Evolutionary conservation across 2,113 vertebrate genomes (phyloP), one percentile per base, ranked within the genome.

Genomic region (Melanerpes aurifrons): DNA sequence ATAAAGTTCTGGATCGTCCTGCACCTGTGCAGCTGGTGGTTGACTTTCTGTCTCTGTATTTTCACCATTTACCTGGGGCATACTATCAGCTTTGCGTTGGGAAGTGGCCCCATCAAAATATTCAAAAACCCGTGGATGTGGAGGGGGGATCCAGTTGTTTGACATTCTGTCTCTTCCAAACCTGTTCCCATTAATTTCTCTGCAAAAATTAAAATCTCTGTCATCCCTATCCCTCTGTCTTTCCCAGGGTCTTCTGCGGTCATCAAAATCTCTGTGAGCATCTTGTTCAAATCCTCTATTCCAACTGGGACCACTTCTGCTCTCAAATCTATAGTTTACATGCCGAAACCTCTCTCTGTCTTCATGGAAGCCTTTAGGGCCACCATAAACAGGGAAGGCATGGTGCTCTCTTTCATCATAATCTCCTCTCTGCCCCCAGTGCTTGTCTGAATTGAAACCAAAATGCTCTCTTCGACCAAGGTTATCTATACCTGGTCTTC

Each of bases 221-320:
- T 99, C 99, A 93, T 99, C 99, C 78, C 99, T 98, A 95, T 98
- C 98, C 96, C 99, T 98, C 80, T 99, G 99, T 85, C 99, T 98
- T 94, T 99, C 99, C 99, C 99, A 99, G 35, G 98, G 98, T 85
- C 98, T 98, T 93, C 99, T 98, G 72, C 99, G 98, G 66, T 99
- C 99, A 96, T 99, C 99, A 87, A 99, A 98, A 98, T 99, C 99
- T 98, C 99, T 98, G 96, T 99, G 98, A 84, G 98, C 82, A 94
- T 99, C 99, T 85, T 98, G 98, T 70, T 98, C 99, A 96, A 99
- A 99, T 67, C 98, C 97, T 78, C 99, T 98, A 53, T 98, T 99
- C 99, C 99, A 99, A 58, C 43, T 85, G 37, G 98, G 98, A 93
- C 97, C 98, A 94, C 98, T 97, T 90, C 99, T 98, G 90, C 95